Conservation (phyloP, 2,888 invertebrate genomes). For the Erebia palarica region DNA sequence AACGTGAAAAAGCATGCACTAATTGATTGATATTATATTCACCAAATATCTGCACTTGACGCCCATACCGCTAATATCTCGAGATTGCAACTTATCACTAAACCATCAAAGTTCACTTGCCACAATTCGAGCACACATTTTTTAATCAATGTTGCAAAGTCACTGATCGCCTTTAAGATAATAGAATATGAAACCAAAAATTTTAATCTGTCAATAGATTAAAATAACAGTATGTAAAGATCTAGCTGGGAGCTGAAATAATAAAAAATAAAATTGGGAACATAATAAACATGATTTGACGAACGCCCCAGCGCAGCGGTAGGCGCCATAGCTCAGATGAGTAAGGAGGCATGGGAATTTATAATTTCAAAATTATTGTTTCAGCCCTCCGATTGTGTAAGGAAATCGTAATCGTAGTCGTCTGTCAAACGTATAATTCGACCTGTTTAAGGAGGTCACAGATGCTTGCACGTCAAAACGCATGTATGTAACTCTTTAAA, state of each 20-base stretch:
- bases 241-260: background rate
- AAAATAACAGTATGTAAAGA: background rate
- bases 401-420: too few relatives aligned
- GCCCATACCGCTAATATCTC: slow-evolving; percentile 54
- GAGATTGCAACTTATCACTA: background rate
- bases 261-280: background rate
- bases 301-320: too few relatives aligned
- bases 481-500: too few relatives aligned
- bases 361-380: too few relatives aligned
- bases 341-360: too few relatives aligned
- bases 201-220: background rate
- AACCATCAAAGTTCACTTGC: background rate
- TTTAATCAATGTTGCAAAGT: background rate
- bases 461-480: too few relatives aligned
- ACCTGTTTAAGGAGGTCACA: too few relatives aligned
- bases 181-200: background rate
- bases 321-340: too few relatives aligned
- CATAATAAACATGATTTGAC: too few relatives aligned
- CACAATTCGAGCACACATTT: background rate
- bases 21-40: slow-evolving; percentile 46
- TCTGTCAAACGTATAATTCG: too few relatives aligned
- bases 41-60: slow-evolving; percentile 70
- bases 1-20: background rate
- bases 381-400: too few relatives aligned
- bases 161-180: background rate